phyloP scores from a whole-genome alignment of 1,140 invertebrate genomes.

The Mercenaria mercenaria region DNA sequence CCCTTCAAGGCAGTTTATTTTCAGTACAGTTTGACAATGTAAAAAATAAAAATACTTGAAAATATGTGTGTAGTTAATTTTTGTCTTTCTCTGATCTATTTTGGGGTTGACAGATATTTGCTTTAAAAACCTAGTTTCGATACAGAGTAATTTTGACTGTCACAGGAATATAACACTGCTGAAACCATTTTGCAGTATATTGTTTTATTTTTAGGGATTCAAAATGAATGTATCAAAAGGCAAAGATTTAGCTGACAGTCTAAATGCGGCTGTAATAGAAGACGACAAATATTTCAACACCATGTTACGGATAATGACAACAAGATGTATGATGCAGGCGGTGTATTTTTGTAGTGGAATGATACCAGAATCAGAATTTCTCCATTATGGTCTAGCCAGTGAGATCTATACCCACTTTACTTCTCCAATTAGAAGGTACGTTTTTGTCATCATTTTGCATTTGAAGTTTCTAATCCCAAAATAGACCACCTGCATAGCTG shows the following conservation, averaged over 20 bases:
- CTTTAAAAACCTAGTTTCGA: too few species aligned
- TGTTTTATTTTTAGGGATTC: slow-evolving; percentile 88
- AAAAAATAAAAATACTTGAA: too few species aligned
- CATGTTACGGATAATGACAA: slow-evolving; percentile 97
- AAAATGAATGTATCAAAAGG: slow-evolving; percentile 84
- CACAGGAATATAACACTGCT: too few species aligned
- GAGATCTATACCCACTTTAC: slow-evolving; percentile 98
- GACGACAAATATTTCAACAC: slow-evolving; percentile 86
- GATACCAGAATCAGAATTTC: slow-evolving; percentile 89
- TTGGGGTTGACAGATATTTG: too few species aligned
- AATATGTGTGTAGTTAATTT: too few species aligned
- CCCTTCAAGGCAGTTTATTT: too few species aligned
- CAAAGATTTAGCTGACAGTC: slow-evolving; percentile 85
- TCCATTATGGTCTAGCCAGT: slow-evolving; percentile 95
- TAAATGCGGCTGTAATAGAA: slow-evolving; percentile 83
- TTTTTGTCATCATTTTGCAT: too few species aligned
- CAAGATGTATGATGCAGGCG: slow-evolving; percentile 99
- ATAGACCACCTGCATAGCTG: not conserved
- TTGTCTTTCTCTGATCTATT: too few species aligned
- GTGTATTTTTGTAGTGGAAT: slow-evolving; percentile 99
- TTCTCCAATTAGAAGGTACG: slow-evolving; percentile 96
- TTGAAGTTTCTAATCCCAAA: not conserved
- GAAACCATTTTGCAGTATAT: too few species aligned
- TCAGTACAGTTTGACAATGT: too few species aligned
- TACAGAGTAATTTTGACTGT: too few species aligned